phyloP scores from a whole-genome alignment of 2,797 vertebrate species.

The Monodelphis domestica region DNA sequence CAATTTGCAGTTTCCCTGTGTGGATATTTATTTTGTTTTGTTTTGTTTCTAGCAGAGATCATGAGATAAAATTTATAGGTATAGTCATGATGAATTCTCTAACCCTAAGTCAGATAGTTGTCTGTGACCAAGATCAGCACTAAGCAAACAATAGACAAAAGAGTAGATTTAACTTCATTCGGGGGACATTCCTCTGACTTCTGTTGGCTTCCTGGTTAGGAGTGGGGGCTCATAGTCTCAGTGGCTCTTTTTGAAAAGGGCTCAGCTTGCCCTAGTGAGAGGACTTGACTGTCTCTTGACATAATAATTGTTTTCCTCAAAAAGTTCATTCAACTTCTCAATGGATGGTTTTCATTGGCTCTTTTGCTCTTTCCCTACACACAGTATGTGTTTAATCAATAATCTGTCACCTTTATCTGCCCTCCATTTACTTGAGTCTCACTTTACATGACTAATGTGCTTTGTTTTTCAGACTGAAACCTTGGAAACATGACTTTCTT shows the following conservation, averaged over 20 bases:
- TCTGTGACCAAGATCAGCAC: neutral
- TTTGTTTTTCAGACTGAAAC: slow-evolving; percentile 74
- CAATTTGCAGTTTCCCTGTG: neutral
- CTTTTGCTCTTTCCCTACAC: neutral
- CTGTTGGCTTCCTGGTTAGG: neutral
- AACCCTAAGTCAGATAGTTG: neutral
- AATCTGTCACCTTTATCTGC: neutral
- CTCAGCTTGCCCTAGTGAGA: neutral
- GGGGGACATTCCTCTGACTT: neutral
- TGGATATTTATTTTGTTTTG: neutral
- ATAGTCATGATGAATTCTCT: neutral
- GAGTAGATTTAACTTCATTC: neutral
- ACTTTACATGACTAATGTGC: slow-evolving; percentile 23
- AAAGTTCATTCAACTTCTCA: neutral
- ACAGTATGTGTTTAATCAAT: neutral
- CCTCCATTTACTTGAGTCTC: slow-evolving; percentile 4
- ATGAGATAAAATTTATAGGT: neutral
- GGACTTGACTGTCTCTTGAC: neutral
- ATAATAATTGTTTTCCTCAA: neutral
- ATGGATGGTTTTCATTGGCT: neutral
- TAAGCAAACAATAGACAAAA: neutral
- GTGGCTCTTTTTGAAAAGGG: neutral
- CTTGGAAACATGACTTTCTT: slow-evolving; percentile 84
- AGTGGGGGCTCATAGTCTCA: neutral
- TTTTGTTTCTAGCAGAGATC: too few relatives aligned